Base-by-base conservation (phyloP, 2,113 vertebrate genomes). In the Platichthys stellatus region DNA sequence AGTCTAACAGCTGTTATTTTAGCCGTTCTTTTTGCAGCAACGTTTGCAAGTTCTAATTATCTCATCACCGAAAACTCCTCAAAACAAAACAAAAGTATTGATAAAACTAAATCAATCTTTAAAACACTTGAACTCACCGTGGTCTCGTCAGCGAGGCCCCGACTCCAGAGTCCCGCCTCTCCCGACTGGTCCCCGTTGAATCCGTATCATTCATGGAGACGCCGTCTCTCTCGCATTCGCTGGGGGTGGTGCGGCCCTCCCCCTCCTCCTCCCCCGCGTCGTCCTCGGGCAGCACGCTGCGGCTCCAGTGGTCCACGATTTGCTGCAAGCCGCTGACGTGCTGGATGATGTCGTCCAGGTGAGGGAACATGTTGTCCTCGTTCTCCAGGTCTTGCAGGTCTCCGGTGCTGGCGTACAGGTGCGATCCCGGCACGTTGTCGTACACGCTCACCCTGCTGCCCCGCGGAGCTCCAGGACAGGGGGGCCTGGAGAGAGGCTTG, bases 141-240 rank as follows among this genome's bases (percentile, higher is more conserved):
- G 98, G 97, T 78, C 98, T 94, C 11, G 98, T 99, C 59, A 99
- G 95, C 0, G 97, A 99, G 12, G 97, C 97, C 61, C 97, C 98
- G 0, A 99, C 97, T 6, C 98, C 98, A 2, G 98, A 99, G 84
- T 99, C 98, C 72, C 98, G 95, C 87, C 98, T 96, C 74, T 99
- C 98, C 78, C 96, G 94, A 70, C 96, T 92, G 67, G 94, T 95
- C 75, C 94, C 96, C 0, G 95, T 89, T 4, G 94, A 93, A 80
- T 99, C 97, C 0, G 95, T 96, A 66, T 98, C 98, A 62, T 95
- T 97, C 23, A 98, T 90, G 23, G 96, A 99, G 5, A 95, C 82
- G 14, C 95, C 95, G 26, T 98, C 97, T 90, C 95, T 96, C 63
- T 99, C 97, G 31, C 95, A 86, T 31, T 98, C 96, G 4, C 96